phyloP scores from a whole-genome alignment of 2,888 invertebrate genomes.

The Cerastoderma edule region DNA sequence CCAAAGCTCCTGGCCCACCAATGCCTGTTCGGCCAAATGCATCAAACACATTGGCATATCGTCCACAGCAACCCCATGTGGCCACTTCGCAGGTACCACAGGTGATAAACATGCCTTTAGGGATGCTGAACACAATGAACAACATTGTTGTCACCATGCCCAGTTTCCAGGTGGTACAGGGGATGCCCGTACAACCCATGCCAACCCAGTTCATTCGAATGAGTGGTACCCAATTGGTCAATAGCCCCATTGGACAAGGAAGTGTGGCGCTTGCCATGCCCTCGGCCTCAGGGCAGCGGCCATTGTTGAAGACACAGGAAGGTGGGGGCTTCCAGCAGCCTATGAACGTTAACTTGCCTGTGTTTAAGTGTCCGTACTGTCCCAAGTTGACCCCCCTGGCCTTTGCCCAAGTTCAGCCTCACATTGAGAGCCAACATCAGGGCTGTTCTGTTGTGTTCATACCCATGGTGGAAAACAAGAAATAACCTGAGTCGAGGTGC shows the following conservation, averaged over 20 bases:
- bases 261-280: conserved; percentile 11
- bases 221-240: conserved; percentile 25
- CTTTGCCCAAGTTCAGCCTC: conserved; percentile 69
- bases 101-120: conserved; percentile 48
- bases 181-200: conserved; percentile 2
- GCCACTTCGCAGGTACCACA: conserved; percentile 45
- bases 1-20: conserved; percentile 13
- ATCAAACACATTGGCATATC: conserved; percentile 52
- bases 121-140: conserved; percentile 35
- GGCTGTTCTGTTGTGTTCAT: conserved; percentile 62
- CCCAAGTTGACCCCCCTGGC: conserved; percentile 57
- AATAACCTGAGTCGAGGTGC: too few relatives aligned
- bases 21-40: conserved; percentile 54
- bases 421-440: conserved; percentile 74
- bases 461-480: conserved; percentile 33
- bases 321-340: conserved; percentile 16
- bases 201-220: conserved; percentile 49
- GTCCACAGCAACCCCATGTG: conserved; percentile 51
- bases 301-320: not conserved
- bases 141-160: conserved; percentile 36
- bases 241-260: not conserved
- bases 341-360: conserved; percentile 32
- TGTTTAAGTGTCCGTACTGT: conserved; percentile 69
- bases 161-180: conserved; percentile 33
- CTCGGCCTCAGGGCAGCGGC: conserved; percentile 1